Base-by-base conservation (phyloP, 1,140 invertebrate species). In the Drosophila funebris region DNA sequence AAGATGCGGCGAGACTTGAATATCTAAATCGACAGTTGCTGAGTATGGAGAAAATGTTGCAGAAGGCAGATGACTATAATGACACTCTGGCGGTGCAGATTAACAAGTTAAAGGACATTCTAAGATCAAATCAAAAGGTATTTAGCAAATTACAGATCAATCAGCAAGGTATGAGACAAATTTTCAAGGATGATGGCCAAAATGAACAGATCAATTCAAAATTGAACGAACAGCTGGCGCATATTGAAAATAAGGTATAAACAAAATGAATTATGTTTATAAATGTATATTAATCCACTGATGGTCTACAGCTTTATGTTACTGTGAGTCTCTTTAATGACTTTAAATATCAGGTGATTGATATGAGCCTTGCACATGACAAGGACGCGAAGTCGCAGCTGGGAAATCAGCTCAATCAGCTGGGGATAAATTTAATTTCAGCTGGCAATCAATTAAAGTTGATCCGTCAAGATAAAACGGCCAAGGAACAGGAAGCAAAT, bases 21-120 rank as follows among this genome's bases (percentile, higher is more conserved):
- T 4, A 18, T 1, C 76, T 77, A 36, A 20, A 50, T 5, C 58
- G 41, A 3, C 54, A 82, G 4, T 11, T 81, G 33, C 16, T 39
- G 6, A 48, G 9, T 11, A 16, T 69, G 43, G 63, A 78, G 16
- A 24, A 22, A 5, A 29, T 66, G 29, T 14, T 83, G 13, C 18
- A 46, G n/a, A 71, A 13, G 36, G 58, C 76, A 11, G 43, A 73
- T 16, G 11, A 31, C 1, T 82, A 72, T 6, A 69, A 67, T 14
- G n/a, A 46, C 5, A 24, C 14, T 33, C 44, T 83, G 3, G 14
- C 18, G 3, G 22, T 4, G 0, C 56, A 75, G 1, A 46, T 82
- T 2, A 14, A 24, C 0, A 41, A 63, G n/a, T 9, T 78, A 0
- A 78, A 71, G 4, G 36, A 22, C 0, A 3, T 78, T 6, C 27